Percentiles rank a stretch among this genome's conserved stretches.
Evolutionary conservation across 2,113 vertebrate genomes (phyloP).

Genomic region (Cathartes aura): DNA sequence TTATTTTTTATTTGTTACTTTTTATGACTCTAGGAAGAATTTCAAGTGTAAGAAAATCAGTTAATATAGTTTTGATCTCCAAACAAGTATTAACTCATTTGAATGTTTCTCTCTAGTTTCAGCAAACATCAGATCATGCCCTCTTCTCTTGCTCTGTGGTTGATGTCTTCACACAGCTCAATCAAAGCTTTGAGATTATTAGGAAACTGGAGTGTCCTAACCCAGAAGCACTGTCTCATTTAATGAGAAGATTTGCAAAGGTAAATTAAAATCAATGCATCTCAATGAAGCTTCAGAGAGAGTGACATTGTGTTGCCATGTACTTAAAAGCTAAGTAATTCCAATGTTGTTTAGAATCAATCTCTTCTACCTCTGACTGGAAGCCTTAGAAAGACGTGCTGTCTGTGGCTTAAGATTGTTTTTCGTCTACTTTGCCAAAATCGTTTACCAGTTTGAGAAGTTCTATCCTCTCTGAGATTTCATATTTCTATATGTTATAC

Average conservation of each 20-base stretch:
- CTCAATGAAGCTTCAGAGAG: neutral
- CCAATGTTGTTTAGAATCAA: neutral
- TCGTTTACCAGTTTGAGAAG: neutral
- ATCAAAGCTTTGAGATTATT: slow-evolving; percentile 98
- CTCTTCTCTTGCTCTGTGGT: slow-evolving; percentile 98
- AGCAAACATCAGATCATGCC: slow-evolving; percentile 96
- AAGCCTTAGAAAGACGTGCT: neutral
- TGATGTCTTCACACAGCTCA: slow-evolving; percentile 97
- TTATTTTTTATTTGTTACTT: neutral
- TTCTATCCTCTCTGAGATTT: neutral
- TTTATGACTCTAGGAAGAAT: neutral
- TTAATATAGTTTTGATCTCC: neutral
- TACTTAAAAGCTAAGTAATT: neutral
- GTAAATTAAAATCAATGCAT: slow-evolving; percentile 70
- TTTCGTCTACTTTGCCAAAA: neutral
- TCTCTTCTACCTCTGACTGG: neutral
- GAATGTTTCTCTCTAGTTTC: slow-evolving; percentile 82
- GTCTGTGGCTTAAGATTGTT: neutral
- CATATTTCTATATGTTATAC: neutral
- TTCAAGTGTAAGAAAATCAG: neutral
- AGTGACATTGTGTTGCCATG: neutral
- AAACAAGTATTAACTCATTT: neutral
- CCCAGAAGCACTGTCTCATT: slow-evolving; percentile 94
- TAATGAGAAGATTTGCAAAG: slow-evolving; percentile 98
- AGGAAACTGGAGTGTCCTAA: slow-evolving; percentile 98